Conservation (phyloP, 2,797 vertebrate genomes). For the Centropyge bicolor region DNA sequence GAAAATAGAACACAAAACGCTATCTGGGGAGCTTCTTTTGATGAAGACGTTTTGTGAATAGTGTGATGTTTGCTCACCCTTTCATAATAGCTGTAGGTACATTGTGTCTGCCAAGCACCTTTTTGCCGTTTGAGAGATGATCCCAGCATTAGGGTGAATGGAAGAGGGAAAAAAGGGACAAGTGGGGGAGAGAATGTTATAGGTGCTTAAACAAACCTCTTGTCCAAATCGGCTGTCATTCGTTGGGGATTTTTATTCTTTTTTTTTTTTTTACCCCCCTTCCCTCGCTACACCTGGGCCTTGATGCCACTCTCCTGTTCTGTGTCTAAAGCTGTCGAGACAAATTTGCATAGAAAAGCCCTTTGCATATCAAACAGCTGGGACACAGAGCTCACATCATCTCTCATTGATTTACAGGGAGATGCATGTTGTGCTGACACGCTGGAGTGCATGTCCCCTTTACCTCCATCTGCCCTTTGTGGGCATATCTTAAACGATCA, state of each 20-base stretch:
- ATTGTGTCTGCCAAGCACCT: constrained; percentile 56
- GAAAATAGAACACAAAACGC: constrained; percentile 56
- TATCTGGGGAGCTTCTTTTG: constrained; percentile 51
- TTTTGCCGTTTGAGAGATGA: constrained; percentile 55
- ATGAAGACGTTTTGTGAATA: constrained; percentile 61
- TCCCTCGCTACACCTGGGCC: constrained; percentile 63
- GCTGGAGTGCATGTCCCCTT: constrained; percentile 77
- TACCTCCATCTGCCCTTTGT: constrained; percentile 83
- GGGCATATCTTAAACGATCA: constrained; percentile 80
- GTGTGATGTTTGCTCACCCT: constrained; percentile 65
- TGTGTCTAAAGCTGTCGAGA: constrained; percentile 55
- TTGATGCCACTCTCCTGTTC: constrained; percentile 35
- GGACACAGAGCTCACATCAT: constrained; percentile 74
- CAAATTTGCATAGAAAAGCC: constrained; percentile 79
- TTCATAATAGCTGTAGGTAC: constrained; percentile 63
- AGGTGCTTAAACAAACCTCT: constrained; percentile 43
- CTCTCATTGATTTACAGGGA: constrained; percentile 81
- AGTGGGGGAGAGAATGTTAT: constrained; percentile 21
- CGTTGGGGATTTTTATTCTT: constrained; percentile 5
- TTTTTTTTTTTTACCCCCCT: constrained; percentile 30
- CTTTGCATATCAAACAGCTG: constrained; percentile 84
- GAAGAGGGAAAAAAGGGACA: background rate
- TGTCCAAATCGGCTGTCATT: constrained; percentile 50
- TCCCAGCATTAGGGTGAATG: constrained; percentile 47
- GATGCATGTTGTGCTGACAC: constrained; percentile 78